Base-by-base conservation (phyloP, 1,140 invertebrate genomes). In the Cydia strobilella region DNA sequence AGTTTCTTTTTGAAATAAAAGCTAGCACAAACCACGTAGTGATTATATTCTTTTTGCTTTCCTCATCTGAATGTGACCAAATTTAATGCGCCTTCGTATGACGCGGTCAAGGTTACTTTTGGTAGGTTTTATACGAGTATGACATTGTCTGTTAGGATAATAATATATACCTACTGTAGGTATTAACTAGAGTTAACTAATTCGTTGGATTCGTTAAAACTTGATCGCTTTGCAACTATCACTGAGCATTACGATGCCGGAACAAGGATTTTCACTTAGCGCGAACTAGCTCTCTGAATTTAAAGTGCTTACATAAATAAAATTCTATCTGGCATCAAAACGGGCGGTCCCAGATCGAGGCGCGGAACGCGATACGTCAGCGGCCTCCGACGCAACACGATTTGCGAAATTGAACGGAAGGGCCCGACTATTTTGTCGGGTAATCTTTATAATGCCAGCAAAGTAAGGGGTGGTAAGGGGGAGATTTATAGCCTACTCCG, bases 401-500 rank as follows among this genome's bases (percentile, higher is more conserved):
- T 81, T 78, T 79, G 75, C 72, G 76, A 78, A 81, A 81, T 78
- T 76, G 77, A 77, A 79, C 77, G 76, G 78, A 81, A 79, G 76
- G 77, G 75, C 62, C 74, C 72, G 66, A 69, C 65, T 69, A 69
- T 69, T 69, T 69, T 69, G 65, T 42, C 65, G 51, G 42, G 73
- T 74, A 76, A 76, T 76, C 65, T 76, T 74, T 78, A 63, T 78
- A 76, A 78, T 74, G 75, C 74, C 66, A 63, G 27, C 72, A 42
- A 78, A 48, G 71, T 72, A 45, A 54, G 42, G 39, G 35, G 71
- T 76, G 27, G 71, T 72, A 45, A 54, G 42, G 39, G 35, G 71
- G 42, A 54, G 25, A 72, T 69, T 69, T 69, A 69, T 69, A 69
- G 65, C 18, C 65, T 31, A 20, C 25, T 35, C 27, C 65, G 35